These are phyloP conservation scores for Psix sp. DNA, from an alignment of 1,140 invertebrate genomes.

Conservation along the genomic window DNA sequence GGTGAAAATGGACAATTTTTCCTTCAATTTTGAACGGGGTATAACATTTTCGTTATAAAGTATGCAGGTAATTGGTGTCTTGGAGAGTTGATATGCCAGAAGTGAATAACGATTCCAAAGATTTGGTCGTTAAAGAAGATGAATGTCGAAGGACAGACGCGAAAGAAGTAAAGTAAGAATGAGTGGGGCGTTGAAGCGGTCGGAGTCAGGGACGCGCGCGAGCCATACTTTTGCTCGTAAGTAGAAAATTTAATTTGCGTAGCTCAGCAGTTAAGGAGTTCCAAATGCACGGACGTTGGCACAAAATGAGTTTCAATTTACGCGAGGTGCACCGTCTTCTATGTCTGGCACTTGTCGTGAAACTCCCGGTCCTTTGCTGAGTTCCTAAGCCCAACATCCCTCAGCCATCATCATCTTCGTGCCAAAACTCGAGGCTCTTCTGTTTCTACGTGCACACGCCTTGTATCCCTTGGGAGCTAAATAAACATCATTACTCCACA, in stretches of 20 bases:
- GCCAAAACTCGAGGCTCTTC: constrained; percentile 68
- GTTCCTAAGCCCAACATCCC: constrained; percentile 58
- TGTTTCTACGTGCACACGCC: constrained; percentile 60
- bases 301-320: constrained; percentile 72
- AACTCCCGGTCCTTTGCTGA: constrained; percentile 46
- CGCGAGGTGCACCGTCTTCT: constrained; percentile 51
- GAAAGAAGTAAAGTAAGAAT: constrained; percentile 46
- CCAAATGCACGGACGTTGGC: constrained; percentile 65
- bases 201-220: constrained; percentile 27
- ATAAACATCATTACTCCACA: constrained; percentile 73
- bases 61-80: constrained; percentile 31
- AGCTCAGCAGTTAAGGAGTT: constrained; percentile 72
- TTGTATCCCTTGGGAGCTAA: constrained; percentile 67
- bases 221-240: constrained; percentile 65
- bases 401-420: constrained; percentile 64
- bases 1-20: background rate
- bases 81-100: constrained; percentile 13
- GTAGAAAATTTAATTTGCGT: constrained; percentile 76
- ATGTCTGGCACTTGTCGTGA: constrained; percentile 59
- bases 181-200: constrained; percentile 30
- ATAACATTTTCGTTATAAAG: constrained; percentile 7
- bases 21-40: background rate
- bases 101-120: constrained; percentile 44
- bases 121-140: constrained; percentile 42
- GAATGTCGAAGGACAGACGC: constrained; percentile 27